These are phyloP conservation scores for Tadarida brasiliensis DNA, from an alignment of 2,797 vertebrate species.

Conservation along the genomic window DNA sequence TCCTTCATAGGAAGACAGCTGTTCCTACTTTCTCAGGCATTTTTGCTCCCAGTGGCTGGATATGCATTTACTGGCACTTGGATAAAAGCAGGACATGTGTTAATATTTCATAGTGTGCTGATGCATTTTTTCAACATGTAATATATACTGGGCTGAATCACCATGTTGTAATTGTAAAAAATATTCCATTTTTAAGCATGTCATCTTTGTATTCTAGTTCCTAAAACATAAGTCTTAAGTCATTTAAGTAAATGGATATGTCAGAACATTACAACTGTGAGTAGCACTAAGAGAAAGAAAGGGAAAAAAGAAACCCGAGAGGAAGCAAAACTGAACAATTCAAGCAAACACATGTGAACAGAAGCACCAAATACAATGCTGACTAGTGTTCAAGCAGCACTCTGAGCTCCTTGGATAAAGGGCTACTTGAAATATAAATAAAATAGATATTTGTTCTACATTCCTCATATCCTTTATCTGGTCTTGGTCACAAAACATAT, in stretches of 20 bases:
- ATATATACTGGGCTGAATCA: slow-evolving; percentile 26
- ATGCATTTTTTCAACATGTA: slow-evolving; percentile 62
- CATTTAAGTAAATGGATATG: slow-evolving; percentile 69
- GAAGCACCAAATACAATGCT: slow-evolving; percentile 24
- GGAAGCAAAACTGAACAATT: slow-evolving; percentile 48
- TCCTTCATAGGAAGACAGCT: neutral
- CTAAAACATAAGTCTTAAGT: slow-evolving; percentile 64
- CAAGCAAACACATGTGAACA: slow-evolving; percentile 26
- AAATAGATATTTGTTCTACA: slow-evolving; percentile 23
- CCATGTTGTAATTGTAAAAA: slow-evolving; percentile 32
- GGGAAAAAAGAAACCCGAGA: neutral
- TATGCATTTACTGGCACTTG: slow-evolving; percentile 32
- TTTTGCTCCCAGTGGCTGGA: slow-evolving; percentile 28
- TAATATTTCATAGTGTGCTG: slow-evolving; percentile 39
- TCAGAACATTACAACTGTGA: slow-evolving; percentile 46
- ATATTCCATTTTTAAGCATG: slow-evolving; percentile 46
- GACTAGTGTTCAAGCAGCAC: neutral
- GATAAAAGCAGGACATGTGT: slow-evolving; percentile 27
- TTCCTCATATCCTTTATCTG: slow-evolving; percentile 38
- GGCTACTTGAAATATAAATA: slow-evolving; percentile 65
- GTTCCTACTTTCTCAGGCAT: neutral
- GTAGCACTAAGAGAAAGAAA: slow-evolving; percentile 26
- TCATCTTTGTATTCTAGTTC: neutral
- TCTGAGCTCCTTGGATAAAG: slow-evolving; percentile 37
- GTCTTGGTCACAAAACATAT: slow-evolving; percentile 23